Evolutionary conservation across 2,888 invertebrate species (phyloP), one percentile per base, ranked within the genome.

Genomic region (Brachynemurus nebulosus): DNA sequence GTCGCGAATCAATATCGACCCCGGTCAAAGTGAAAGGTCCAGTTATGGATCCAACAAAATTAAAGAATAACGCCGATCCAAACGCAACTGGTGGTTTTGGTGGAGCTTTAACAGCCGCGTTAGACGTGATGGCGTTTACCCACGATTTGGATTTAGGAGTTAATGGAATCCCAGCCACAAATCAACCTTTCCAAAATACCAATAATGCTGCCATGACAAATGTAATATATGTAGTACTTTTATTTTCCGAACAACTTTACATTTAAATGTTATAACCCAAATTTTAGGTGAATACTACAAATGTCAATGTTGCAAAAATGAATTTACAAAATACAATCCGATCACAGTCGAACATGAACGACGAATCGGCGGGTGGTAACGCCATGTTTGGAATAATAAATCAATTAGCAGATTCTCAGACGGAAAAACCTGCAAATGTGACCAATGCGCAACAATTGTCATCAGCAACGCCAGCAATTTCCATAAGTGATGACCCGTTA

Each of bases 81-180:
- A 27, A 40, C 11, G 30, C 14, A 9, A 14, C 27, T 8, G 27
- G 27, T 17, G 17, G 23, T 4, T 40, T 71, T 52, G 71, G 69
- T 30, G 74, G 70, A 21, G 82, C 82, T 1, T 63, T 89, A 36
- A 79, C 80, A 3, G 76, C 80, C 11, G 85, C 89, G 1, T 70
- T 89, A 44, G 86, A 86, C 58, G 84, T 86, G 50, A 80, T 91
- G 71, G 80, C 86, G 0, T 86, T 85, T 63, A 80, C 86, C 8
- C 78, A 79, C 52, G 86, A 90, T 58, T 66, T 82, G 45, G 77
- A 78, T 51, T 59, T 78, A 50, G 57, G 55, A n/a, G n/a, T n/a
- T n/a, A n/a, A n/a, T n/a, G n/a, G n/a, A n/a, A n/a, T n/a, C n/a
- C n/a, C n/a, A n/a, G n/a, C n/a, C n/a, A n/a, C n/a, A n/a, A n/a